Base-by-base conservation (phyloP, 2,888 invertebrate genomes). In the Venusia cambrica region DNA sequence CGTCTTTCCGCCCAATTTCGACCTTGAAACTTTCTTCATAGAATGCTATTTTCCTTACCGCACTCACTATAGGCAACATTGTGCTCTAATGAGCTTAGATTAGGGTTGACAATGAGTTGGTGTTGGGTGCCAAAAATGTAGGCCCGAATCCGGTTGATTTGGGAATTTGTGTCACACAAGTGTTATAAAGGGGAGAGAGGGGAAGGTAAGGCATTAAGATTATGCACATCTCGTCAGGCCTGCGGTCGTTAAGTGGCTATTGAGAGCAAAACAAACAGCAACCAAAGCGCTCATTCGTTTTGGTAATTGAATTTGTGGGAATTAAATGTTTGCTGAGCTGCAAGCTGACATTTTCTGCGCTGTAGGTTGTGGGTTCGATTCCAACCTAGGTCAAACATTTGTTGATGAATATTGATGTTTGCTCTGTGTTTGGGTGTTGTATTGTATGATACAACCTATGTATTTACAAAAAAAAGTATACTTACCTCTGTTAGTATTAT, bases 91-190 rank as follows among this genome's bases (percentile, higher is more conserved):
- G 33, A 3, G 0, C 6, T 29, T 2, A n/a, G 0, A 1, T 9
- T 58, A 69, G 58, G 48, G 67, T 67, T 33, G 36, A 38, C 42
- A 57, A 48, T 66, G 8, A 46, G 10, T 42, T 57, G 53, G 5
- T 26, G 34, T 13, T 16, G 6, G 12, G 31, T 57, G 54, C 51
- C 76, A 76, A 79, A 76, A 70, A 78, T 76, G 63, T 79, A 65
- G 79, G 76, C 62, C 61, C 56, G 65, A 73, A 73, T 79, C 75
- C 77, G 79, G 73, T 79, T 71, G 76, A 72, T 74, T 75, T 72
- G 66, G 70, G 74, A 73, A 81, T 81, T 72, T 83, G 62, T 73
- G 80, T 48, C 83, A 60, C 58, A 57, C 65, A 83, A 66, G 78
- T 80, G 55, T 77, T 62, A 51, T 34, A 35, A 54, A 57, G 48